Evolutionary conservation across 2,888 invertebrate species (phyloP), one percentile per base, ranked within the genome.

Genomic region (Hedychridium roseum): DNA sequence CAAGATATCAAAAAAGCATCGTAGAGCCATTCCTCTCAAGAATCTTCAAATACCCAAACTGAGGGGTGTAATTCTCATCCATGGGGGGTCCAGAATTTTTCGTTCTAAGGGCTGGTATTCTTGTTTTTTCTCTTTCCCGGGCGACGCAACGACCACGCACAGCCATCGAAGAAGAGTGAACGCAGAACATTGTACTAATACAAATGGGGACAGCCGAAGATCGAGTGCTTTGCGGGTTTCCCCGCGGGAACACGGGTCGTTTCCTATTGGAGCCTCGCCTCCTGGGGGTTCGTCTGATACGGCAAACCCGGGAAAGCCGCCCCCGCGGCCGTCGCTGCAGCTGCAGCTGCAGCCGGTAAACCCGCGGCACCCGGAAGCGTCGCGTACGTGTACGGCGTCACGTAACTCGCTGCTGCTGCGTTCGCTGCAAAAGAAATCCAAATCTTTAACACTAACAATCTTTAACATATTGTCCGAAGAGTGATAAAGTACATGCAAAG

Each of bases 341-440:
- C 79, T 14, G 82, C 75, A 38, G 73, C 73, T 31, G 81, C 81
- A 31, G 83, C 79, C 15, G 82, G 84, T 47, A 85, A 69, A 32
- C 77, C 82, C 14, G 84, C 87, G 5, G 86, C 85, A 17, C 85
- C 85, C 30, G 87, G 90, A 57, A 90, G 80, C 26, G 89, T 80
- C 6, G 86, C 84, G 66, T 86, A 86, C 63, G 90, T 89, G 79
- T 90, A 90, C 0, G 88, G 90, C 14, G 87, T 85, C 80, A 90
- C 83, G 76, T 90, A 90, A 64, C 89, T 87, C 12, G 88, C 88
- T 2, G 86, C 85, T 50, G 84, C 83, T 55, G 85, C 74, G 55
- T 74, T 75, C 23, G 75, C 78, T 78, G 67, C 17, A 66, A 68
- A 23, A 23, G 9, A 9, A 23, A 23, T 6, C 5, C 23, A 23